Evolutionary conservation across 2,113 vertebrate species (phyloP).

Genomic region (Sinosuthora webbiana): DNA sequence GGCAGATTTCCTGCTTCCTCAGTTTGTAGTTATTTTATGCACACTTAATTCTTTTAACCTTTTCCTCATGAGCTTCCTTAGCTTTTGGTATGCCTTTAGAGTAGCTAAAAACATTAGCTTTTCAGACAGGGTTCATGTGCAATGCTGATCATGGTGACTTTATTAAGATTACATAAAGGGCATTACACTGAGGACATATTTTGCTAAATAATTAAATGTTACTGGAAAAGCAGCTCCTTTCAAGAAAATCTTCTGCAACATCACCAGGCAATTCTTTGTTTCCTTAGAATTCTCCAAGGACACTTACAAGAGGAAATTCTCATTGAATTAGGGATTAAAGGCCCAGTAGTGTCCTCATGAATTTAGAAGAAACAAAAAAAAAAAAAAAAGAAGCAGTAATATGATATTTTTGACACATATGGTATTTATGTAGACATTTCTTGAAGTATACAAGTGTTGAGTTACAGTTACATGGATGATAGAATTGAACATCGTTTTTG

Average conservation of each 20-base stretch:
- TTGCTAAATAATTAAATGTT: slow-evolving; percentile 23
- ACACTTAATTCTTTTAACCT: slow-evolving; percentile 29
- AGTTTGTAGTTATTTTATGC: neutral
- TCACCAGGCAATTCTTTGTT: neutral
- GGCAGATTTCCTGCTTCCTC: neutral
- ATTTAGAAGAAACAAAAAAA: neutral
- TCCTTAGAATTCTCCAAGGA: neutral
- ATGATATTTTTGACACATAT: neutral
- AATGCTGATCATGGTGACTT: neutral
- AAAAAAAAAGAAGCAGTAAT: neutral
- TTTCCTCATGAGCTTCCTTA: neutral
- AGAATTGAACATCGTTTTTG: neutral
- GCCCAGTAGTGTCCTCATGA: neutral
- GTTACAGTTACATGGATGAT: neutral
- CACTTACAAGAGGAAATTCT: neutral
- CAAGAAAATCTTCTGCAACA: slow-evolving; percentile 5
- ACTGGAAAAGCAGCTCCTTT: slow-evolving; percentile 1
- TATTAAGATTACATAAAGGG: slow-evolving; percentile 26
- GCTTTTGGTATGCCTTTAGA: neutral
- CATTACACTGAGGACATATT: slow-evolving; percentile 12
- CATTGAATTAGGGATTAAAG: neutral
- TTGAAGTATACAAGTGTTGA: neutral
- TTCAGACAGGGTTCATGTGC: neutral
- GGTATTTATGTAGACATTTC: neutral
- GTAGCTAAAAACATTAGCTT: neutral